Evolutionary conservation across 2,113 vertebrate species (phyloP).

Genomic region (Myiozetetes cayanensis): DNA sequence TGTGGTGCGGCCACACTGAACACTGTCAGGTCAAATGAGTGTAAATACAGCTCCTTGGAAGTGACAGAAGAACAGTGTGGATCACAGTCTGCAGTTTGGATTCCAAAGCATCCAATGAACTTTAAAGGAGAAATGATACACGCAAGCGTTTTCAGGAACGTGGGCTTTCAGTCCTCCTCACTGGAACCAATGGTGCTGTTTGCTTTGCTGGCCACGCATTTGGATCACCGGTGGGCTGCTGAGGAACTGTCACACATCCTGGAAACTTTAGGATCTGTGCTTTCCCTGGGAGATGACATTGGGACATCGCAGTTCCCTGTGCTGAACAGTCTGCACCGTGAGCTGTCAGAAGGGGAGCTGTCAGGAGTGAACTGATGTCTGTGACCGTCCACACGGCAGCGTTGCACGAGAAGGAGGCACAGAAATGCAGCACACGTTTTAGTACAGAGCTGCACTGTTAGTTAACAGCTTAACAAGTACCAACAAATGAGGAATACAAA

Average conservation of each 20-base stretch:
- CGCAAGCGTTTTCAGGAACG: background rate
- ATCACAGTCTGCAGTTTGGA: background rate
- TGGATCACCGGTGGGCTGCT: background rate
- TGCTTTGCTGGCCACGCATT: background rate
- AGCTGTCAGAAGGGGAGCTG: background rate
- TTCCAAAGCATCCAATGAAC: background rate
- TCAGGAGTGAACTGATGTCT: background rate
- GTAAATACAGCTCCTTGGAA: background rate
- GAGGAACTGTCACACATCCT: background rate
- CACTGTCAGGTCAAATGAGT: background rate
- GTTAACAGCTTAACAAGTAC: background rate
- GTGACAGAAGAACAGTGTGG: background rate
- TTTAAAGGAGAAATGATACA: background rate
- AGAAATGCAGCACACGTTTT: background rate
- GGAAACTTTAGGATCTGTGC: background rate
- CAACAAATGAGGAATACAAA: background rate
- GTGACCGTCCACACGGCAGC: background rate
- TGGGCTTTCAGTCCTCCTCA: background rate
- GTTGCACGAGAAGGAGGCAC: background rate
- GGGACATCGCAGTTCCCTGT: background rate
- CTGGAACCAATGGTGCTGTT: background rate
- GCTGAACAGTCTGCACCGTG: background rate
- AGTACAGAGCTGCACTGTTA: background rate
- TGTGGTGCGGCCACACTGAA: background rate
- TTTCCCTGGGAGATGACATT: background rate